phyloP scores from a whole-genome alignment of 2,797 vertebrate genomes.

The Buphagus erythrorhynchus region DNA sequence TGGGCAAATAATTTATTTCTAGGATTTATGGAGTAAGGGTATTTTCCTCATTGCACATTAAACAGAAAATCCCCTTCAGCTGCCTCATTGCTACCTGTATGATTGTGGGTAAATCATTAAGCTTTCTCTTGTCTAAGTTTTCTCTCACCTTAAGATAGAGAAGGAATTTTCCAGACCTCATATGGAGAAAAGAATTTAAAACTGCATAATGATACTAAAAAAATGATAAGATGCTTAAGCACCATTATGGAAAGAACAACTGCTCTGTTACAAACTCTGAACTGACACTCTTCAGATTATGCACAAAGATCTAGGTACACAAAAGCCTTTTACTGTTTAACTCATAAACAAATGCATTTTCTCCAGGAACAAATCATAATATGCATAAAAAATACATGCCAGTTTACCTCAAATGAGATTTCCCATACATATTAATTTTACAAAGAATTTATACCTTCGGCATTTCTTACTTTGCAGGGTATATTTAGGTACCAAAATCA shows the following conservation, averaged over 20 bases:
- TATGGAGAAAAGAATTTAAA: background rate
- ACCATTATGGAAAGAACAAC: background rate
- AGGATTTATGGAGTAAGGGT: background rate
- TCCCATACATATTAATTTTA: background rate
- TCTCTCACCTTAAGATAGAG: background rate
- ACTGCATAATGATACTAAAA: background rate
- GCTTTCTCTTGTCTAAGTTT: background rate
- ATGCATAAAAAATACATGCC: background rate
- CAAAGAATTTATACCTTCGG: background rate
- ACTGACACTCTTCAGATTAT: background rate
- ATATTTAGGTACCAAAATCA: background rate
- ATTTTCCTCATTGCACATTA: background rate
- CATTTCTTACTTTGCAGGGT: background rate
- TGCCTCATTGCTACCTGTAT: background rate
- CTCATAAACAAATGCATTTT: background rate
- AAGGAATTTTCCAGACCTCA: background rate
- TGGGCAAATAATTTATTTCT: background rate
- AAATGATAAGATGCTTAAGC: background rate
- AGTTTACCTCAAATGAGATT: background rate
- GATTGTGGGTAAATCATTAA: background rate
- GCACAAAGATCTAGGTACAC: background rate
- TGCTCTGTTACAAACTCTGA: background rate
- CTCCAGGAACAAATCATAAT: background rate
- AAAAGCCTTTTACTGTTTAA: background rate
- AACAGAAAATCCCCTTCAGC: accelerated